Conservation (phyloP, 2,113 vertebrate species). For the Phalacrocorax brasilianus region DNA sequence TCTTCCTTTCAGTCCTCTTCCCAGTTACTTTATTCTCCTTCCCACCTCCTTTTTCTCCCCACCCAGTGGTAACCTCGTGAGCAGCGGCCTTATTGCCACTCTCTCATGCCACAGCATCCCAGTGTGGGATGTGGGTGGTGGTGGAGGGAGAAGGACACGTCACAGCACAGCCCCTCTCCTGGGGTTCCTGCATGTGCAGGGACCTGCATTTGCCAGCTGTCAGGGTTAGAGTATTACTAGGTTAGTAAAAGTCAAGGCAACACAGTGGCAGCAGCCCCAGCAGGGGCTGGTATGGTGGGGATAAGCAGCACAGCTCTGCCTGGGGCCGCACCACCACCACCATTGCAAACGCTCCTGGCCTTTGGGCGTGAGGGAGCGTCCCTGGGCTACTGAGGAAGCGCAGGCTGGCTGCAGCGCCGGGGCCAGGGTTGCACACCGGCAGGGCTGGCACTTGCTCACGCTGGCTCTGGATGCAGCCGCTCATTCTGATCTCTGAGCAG, state of each 20-base stretch:
- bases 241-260: neutral
- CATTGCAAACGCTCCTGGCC: neutral
- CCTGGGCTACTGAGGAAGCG: neutral
- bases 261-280: neutral
- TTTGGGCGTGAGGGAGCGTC: neutral
- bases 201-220: neutral
- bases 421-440: neutral
- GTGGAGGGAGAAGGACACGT: neutral
- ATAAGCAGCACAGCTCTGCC: neutral
- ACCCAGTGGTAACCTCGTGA: neutral
- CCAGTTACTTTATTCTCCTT: neutral
- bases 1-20: neutral
- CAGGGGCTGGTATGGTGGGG: fast-evolving
- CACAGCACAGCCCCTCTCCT: neutral
- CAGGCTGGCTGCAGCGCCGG: neutral
- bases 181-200: neutral
- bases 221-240: too few species aligned
- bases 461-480: neutral
- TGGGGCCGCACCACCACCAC: too few species aligned
- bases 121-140: too few species aligned
- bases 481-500: neutral
- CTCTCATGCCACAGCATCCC: neutral
- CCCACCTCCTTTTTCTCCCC: neutral
- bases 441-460: neutral
- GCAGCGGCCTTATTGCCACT: neutral